phyloP scores from a whole-genome alignment of 1,140 invertebrate species.

The Cataglyphis hispanica region DNA sequence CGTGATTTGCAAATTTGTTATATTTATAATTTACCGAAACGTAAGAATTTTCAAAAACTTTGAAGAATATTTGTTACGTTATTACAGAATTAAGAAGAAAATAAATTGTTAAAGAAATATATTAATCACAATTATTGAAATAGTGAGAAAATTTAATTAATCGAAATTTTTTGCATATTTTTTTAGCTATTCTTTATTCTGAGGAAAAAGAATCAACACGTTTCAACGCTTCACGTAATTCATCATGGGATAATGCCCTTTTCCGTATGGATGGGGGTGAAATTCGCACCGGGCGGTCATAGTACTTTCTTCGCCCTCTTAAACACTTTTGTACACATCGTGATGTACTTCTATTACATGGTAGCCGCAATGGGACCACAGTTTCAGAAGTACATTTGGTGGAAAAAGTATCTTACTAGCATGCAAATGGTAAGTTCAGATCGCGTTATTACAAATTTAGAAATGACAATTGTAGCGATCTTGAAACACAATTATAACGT shows the following conservation, averaged over 20 bases:
- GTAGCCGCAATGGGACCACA: conserved; percentile 95
- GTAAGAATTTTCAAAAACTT: background rate
- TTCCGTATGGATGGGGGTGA: conserved; percentile 98
- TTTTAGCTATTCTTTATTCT: conserved; percentile 95
- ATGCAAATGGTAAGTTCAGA: conserved; percentile 93
- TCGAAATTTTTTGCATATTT: conserved; percentile 9
- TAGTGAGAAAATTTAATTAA: background rate
- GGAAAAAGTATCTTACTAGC: conserved; percentile 97
- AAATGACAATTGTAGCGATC: background rate
- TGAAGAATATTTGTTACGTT: background rate
- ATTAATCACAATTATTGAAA: background rate
- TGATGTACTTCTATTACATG: conserved; percentile 98
- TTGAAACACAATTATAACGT: background rate
- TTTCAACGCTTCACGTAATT: conserved; percentile 97
- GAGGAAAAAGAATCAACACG: conserved; percentile 96
- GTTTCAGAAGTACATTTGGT: conserved; percentile 97
- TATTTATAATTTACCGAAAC: background rate
- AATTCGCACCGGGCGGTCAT: conserved; percentile 97
- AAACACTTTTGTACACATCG: conserved; percentile 97
- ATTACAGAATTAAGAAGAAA: background rate
- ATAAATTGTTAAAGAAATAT: background rate
- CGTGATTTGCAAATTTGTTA: background rate
- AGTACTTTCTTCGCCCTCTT: conserved; percentile 96
- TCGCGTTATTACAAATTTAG: background rate
- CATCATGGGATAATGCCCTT: conserved; percentile 98